These are phyloP conservation scores for Drosophila pachea DNA, from an alignment of 1,140 invertebrate genomes.

Conservation along the genomic window DNA sequence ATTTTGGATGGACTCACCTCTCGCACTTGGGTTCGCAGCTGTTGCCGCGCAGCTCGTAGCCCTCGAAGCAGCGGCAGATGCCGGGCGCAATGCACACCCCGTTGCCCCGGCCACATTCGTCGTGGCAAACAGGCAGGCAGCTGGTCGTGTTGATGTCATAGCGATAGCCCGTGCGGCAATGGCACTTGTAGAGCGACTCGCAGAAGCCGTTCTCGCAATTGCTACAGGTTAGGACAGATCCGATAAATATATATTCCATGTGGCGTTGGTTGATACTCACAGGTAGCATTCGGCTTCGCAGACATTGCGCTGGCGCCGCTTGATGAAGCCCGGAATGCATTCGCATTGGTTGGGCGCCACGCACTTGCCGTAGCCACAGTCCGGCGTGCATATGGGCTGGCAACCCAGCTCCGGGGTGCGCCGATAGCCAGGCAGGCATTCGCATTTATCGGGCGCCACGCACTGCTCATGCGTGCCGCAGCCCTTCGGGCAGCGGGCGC, in stretches of 20 bases:
- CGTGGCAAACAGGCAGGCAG: slow-evolving; percentile 64
- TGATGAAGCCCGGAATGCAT: slow-evolving; percentile 80
- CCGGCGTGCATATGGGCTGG: slow-evolving; percentile 75
- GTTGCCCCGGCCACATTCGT: slow-evolving; percentile 75
- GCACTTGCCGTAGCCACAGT: slow-evolving; percentile 82
- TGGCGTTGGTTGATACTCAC: slow-evolving; percentile 38
- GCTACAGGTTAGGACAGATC: slow-evolving; percentile 20
- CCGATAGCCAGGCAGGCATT: slow-evolving; percentile 82
- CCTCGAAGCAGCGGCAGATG: slow-evolving; percentile 82
- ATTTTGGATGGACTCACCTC: slow-evolving; percentile 36
- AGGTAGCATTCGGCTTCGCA: slow-evolving; percentile 74
- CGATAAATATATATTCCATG: not conserved
- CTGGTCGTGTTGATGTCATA: slow-evolving; percentile 75
- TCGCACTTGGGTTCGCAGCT: slow-evolving; percentile 66
- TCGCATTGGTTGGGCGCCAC: slow-evolving; percentile 82
- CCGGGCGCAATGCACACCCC: slow-evolving; percentile 80
- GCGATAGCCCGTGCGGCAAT: slow-evolving; percentile 82
- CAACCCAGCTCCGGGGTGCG: slow-evolving; percentile 61
- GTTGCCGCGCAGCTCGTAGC: slow-evolving; percentile 71
- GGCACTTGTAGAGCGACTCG: slow-evolving; percentile 81
- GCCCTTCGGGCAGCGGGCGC: slow-evolving; percentile 73
- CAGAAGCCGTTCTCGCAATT: slow-evolving; percentile 82
- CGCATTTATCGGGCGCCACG: slow-evolving; percentile 81
- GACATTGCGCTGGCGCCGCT: slow-evolving; percentile 63
- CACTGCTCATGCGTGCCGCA: slow-evolving; percentile 79